Percentiles rank a stretch among this genome's conserved stretches.
phyloP scores from a whole-genome alignment of 2,888 invertebrate genomes.

The Papilio elwesi region DNA sequence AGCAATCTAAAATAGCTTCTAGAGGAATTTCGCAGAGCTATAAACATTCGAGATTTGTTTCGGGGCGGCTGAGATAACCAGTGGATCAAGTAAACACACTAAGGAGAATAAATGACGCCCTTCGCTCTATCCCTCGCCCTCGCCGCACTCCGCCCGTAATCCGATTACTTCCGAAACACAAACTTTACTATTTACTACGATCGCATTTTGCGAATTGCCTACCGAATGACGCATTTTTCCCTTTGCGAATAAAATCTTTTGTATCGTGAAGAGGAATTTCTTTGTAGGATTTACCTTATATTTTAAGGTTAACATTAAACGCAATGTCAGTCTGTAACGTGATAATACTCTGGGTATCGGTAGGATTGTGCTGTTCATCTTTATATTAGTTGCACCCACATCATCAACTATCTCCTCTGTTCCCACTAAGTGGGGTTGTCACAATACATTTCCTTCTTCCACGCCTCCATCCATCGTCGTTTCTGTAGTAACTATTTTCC shows the following conservation, averaged over 20 bases:
- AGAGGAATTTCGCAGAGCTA: background rate
- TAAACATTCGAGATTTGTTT: slow-evolving; percentile 36
- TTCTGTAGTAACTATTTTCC: no score
- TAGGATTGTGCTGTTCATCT: background rate
- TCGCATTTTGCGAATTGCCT: slow-evolving; percentile 31
- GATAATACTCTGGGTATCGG: background rate
- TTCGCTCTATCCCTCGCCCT: slow-evolving; percentile 32
- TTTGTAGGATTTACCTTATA: background rate
- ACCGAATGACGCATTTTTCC: slow-evolving; percentile 13
- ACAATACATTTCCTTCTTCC: no score
- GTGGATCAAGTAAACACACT: slow-evolving; percentile 39
- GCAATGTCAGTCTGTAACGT: no score
- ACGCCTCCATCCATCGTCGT: no score
- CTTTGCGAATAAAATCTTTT: background rate
- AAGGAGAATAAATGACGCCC: slow-evolving; percentile 38
- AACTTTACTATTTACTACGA: slow-evolving; percentile 36
- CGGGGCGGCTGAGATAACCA: slow-evolving; percentile 31
- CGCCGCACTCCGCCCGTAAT: slow-evolving; percentile 33
- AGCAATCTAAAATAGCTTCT: slow-evolving; percentile 3
- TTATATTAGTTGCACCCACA: no score
- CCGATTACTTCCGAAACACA: slow-evolving; percentile 37
- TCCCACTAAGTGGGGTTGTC: no score
- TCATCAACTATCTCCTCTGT: no score
- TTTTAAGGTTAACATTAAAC: background rate
- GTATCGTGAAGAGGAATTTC: slow-evolving; percentile 1